Evolutionary conservation across 2,888 invertebrate genomes (phyloP).

Genomic region (Phania funesta): DNA sequence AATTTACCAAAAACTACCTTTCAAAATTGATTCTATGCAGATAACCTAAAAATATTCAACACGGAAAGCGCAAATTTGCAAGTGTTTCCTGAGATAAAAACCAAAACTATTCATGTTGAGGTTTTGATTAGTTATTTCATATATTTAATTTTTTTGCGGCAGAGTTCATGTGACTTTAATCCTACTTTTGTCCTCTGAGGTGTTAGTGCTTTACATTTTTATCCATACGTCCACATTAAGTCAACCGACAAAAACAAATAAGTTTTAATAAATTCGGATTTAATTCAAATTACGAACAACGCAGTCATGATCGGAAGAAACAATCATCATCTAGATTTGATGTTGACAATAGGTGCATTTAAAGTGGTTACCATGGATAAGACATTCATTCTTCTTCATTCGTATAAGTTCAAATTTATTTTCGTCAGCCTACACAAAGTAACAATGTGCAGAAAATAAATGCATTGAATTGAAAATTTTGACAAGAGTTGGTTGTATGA

Average conservation of each 20-base stretch:
- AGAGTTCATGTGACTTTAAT: neutral
- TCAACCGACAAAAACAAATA: neutral
- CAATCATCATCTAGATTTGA: constrained; percentile 15
- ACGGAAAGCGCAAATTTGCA: no score
- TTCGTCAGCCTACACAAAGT: constrained; percentile 39
- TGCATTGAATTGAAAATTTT: constrained; percentile 56
- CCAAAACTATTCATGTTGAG: no score
- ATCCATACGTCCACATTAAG: neutral
- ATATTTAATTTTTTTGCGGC: no score
- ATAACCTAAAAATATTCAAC: no score
- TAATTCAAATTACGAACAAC: neutral
- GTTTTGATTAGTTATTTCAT: no score
- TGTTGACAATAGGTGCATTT: constrained; percentile 29
- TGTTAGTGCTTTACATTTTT: neutral
- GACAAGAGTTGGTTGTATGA: constrained; percentile 53
- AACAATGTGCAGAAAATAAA: constrained; percentile 38
- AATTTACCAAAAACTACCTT: no score
- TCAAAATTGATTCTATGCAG: no score
- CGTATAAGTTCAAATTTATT: constrained; percentile 30
- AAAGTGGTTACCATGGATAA: constrained; percentile 2
- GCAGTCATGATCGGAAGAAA: neutral
- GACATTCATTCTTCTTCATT: neutral
- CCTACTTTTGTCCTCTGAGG: neutral
- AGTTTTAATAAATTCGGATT: constrained; percentile 41
- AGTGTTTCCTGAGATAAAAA: no score